Evolutionary conservation across 1,140 invertebrate species (phyloP).

Genomic region (Ceratina japonica): DNA sequence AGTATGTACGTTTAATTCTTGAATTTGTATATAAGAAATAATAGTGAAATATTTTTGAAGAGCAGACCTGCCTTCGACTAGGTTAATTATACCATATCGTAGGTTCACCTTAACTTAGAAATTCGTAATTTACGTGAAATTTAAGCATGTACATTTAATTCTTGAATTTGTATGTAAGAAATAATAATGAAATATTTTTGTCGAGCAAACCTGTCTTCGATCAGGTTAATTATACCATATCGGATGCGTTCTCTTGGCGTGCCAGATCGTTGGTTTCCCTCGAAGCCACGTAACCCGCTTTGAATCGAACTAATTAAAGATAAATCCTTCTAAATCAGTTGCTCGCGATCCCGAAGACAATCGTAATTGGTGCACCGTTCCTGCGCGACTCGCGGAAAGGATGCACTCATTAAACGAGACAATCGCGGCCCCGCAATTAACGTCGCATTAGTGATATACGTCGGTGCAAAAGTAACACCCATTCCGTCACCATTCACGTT

Average conservation of each 20-base stretch:
- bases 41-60: no score
- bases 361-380: constrained; percentile 62
- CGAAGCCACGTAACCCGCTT: constrained; percentile 14
- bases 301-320: constrained; percentile 48
- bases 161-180: no score
- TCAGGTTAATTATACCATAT: not conserved
- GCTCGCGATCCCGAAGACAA: constrained; percentile 55
- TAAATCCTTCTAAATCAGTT: constrained; percentile 61
- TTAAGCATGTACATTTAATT: no score
- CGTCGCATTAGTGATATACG: constrained; percentile 65
- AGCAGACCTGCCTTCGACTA: no score
- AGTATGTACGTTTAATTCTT: no score
- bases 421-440: constrained; percentile 63
- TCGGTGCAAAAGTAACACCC: constrained; percentile 49
- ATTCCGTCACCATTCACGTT: constrained; percentile 28
- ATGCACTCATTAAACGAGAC: constrained; percentile 64
- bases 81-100: no score
- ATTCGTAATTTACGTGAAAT: no score
- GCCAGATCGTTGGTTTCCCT: not conserved
- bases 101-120: no score
- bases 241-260: not conserved
- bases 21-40: no score
- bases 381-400: constrained; percentile 33
- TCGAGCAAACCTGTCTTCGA: not conserved
- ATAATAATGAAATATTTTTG: not conserved